Evolutionary conservation across 1,140 invertebrate species (phyloP).

Genomic region (Eciton burchellii): DNA sequence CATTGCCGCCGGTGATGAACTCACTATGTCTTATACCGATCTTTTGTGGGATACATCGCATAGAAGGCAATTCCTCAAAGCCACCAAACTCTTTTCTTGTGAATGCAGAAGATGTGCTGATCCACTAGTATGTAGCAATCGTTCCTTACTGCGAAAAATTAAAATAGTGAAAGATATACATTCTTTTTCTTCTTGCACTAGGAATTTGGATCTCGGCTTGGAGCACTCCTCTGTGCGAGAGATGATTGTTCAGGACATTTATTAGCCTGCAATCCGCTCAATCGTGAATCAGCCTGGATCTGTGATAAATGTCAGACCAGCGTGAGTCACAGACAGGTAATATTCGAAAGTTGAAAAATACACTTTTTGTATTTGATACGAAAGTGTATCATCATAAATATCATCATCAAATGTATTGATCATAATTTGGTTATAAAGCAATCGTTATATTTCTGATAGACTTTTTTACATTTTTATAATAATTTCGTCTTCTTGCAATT

Average conservation of each 20-base stretch:
- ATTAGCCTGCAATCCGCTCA: constrained; percentile 72
- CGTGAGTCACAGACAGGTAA: constrained; percentile 75
- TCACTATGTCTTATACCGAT: constrained; percentile 91
- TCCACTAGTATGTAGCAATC: constrained; percentile 85
- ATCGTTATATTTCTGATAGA: neutral
- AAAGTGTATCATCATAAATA: too few species aligned
- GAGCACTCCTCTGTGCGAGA: constrained; percentile 77
- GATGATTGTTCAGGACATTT: constrained; percentile 73
- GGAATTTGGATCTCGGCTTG: constrained; percentile 78
- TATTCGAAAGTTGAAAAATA: constrained; percentile 12
- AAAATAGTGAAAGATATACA: neutral
- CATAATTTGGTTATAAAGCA: too few species aligned
- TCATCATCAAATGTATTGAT: too few species aligned
- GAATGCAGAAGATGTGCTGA: constrained; percentile 90
- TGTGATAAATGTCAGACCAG: constrained; percentile 72
- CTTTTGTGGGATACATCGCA: constrained; percentile 90
- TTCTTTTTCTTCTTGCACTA: constrained; percentile 46
- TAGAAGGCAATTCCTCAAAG: constrained; percentile 88
- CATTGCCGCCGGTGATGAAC: constrained; percentile 89
- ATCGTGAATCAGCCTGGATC: constrained; percentile 69
- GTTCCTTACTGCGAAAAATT: neutral
- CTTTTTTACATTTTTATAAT: neutral
- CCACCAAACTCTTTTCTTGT: constrained; percentile 92
- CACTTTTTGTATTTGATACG: too few species aligned
- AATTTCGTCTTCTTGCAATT: neutral